Conservation (phyloP, 2,113 vertebrate species). For the Solea solea region DNA sequence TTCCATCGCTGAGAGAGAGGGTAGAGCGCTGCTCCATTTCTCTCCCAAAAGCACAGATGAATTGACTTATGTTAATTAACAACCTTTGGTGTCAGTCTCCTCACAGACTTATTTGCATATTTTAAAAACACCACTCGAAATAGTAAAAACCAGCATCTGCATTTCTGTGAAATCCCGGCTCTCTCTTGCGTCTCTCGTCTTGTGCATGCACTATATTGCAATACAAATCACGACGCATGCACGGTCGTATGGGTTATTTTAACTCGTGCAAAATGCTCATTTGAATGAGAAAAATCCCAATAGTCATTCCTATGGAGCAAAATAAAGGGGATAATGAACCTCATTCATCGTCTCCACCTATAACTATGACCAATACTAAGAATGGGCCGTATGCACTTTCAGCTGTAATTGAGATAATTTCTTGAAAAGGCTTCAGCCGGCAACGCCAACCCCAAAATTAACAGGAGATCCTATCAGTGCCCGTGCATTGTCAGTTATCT, state of each 20-base stretch:
- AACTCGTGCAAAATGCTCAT: constrained; percentile 46
- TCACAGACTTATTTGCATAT: constrained; percentile 71
- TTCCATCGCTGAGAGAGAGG: constrained; percentile 25
- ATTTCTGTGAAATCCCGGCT: constrained; percentile 40
- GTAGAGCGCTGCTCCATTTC: constrained; percentile 42
- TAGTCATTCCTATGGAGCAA: constrained; percentile 10
- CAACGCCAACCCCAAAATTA: constrained; percentile 24
- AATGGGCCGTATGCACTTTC: not conserved
- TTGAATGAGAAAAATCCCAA: constrained; percentile 40
- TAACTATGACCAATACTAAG: not conserved
- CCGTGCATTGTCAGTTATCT: constrained; percentile 40
- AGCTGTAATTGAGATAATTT: too few relatives aligned
- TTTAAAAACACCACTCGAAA: constrained; percentile 66
- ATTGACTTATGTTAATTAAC: constrained; percentile 78
- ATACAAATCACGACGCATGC: constrained; percentile 58
- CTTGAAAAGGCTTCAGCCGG: constrained; percentile 5
- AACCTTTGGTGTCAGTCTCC: constrained; percentile 76
- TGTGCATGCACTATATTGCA: constrained; percentile 28
- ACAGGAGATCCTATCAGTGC: constrained; percentile 39
- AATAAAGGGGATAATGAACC: constrained; percentile 2
- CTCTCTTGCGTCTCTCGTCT: constrained; percentile 37
- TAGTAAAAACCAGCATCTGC: constrained; percentile 65
- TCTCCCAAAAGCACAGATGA: constrained; percentile 58
- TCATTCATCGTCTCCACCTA: not conserved
- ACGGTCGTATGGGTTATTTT: constrained; percentile 49